Evolutionary conservation across 2,888 invertebrate genomes (phyloP), one percentile per base, ranked within the genome.

Genomic region (Unio delphinus): DNA sequence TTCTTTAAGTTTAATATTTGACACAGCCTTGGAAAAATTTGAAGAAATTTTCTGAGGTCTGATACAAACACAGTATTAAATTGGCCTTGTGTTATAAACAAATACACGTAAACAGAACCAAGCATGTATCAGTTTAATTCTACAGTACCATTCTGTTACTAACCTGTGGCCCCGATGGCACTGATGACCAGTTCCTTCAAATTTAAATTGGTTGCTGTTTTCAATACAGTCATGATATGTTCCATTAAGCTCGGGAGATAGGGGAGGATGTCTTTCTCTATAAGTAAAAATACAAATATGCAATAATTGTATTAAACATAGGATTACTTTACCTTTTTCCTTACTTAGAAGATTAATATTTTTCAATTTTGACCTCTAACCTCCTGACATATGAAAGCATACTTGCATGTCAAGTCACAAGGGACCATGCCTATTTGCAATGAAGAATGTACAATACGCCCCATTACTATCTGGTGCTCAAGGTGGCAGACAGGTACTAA

Each of bases 231-330:
- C 72, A 95, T 92, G 20, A 95, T 90, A 72, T 93, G 92, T 65
- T 93, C 93, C 94, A 95, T 95, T 59, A 95, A 89, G 1, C 92
- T 91, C 0, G 94, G 93, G 70, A 95, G 90, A 87, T 94, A 94
- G 0, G 94, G 94, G 65, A 94, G 88, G 57, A 95, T 90, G n/a
- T 92, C 93, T 65, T 93, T 92, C 76, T 94, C 94, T 89, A 77
- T 0, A 80, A 69, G 6, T 20, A n/a, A 58, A 11, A 23, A 58
- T 20, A 58, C 58, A 58, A 11, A 58, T 58, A 58, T 18, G 58
- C 26, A 58, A n/a, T 23, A 11, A 4, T n/a, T 58, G 26, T 58
- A 23, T 58, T 58, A 58, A 20, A 11, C 11, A 15, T 45, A 45
- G 3, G 45, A 45, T 45, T 45, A 45, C 3, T 11, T 15, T 45